Base-by-base conservation (phyloP, 1,140 invertebrate species). In the Leguminivora glycinivorella region DNA sequence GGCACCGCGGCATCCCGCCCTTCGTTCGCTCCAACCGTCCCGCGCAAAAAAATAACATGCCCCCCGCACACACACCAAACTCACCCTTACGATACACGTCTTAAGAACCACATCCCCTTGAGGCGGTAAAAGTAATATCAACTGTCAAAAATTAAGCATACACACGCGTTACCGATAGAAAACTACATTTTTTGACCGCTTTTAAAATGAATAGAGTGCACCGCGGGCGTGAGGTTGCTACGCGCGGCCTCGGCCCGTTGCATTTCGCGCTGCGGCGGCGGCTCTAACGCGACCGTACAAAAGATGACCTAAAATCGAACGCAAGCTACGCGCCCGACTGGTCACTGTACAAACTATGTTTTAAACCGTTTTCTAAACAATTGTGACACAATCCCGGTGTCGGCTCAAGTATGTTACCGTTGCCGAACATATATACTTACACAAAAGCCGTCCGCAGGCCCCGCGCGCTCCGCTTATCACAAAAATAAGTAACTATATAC, bases 401-500 rank as follows among this genome's bases (percentile, higher is more conserved):
- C 76, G 76, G 75, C 73, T 72, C 66, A 72, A 72, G 82, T 71
- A 75, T 80, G 79, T 79, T 73, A 63, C 56, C 75, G 80, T 74
- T 77, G 74, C 69, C 83, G 70, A 70, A 47, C 72, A 67, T 83
- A 82, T 86, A 87, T 89, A 89, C 89, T 88, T 85, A 89, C 85
- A 85, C 82, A 85, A 89, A 89, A 89, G 83, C 82, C 76, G 85
- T 84, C 80, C 87, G 87, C 83, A 75, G 85, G 82, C 84, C 81
- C 87, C 86, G 85, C 86, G 86, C 90, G 83, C 84, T 79, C 83
- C 87, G 89, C 86, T 92, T 92, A 92, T 92, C 91, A 91, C 91
- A 91, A 87, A 92, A 92, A 91, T 91, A 92, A 90, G 89, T 91
- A 92, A 91, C 87, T 92, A 91, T 91, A 92, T 88, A 88, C 88